phyloP scores from a whole-genome alignment of 1,140 invertebrate species.

The Bombus sylvicola region DNA sequence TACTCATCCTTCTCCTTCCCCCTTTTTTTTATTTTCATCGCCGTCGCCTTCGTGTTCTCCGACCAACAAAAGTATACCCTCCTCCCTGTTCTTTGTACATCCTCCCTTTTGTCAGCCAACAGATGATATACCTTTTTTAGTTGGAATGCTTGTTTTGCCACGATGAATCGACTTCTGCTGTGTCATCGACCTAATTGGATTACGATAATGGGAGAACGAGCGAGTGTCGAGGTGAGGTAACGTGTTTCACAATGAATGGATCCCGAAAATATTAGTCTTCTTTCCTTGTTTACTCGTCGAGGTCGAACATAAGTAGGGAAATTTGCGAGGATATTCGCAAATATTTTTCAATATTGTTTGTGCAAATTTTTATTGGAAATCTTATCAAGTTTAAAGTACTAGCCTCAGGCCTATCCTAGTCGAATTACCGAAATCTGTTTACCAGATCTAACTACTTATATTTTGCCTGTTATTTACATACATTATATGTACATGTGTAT shows the following conservation, averaged over 20 bases:
- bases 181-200: constrained; percentile 3
- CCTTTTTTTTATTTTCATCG: no score
- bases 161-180: background rate
- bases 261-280: background rate
- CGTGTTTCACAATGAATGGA: background rate
- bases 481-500: no score
- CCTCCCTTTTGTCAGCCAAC: background rate
- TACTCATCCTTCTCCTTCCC: background rate
- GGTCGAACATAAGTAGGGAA: background rate
- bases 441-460: no score
- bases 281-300: background rate
- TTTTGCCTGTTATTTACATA: no score
- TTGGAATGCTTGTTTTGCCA: background rate
- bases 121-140: background rate
- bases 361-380: no score
- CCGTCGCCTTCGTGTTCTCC: background rate
- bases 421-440: no score
- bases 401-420: no score
- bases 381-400: no score
- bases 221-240: background rate
- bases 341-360: no score
- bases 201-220: background rate
- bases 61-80: background rate
- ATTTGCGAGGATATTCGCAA: no score
- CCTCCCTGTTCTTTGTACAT: background rate